phyloP scores from a whole-genome alignment of 1,140 invertebrate genomes.

The Temnothorax curvispinosus region DNA sequence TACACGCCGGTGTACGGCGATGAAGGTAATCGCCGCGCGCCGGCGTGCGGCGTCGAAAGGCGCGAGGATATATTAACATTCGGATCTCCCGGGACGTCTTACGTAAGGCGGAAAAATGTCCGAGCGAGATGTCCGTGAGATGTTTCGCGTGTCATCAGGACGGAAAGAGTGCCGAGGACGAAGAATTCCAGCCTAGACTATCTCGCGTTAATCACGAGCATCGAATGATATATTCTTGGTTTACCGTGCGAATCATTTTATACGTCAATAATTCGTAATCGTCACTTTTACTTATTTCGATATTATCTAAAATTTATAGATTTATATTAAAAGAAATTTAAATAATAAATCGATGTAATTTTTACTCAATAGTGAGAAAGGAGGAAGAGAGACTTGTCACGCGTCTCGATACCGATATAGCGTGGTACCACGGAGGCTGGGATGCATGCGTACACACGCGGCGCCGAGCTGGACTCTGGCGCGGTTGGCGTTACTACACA shows the following conservation, averaged over 20 bases:
- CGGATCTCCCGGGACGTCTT: conserved; percentile 59
- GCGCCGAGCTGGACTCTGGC: neutral
- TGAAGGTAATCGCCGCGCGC: conserved; percentile 23
- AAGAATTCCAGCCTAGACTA: conserved; percentile 64
- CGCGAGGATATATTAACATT: conserved; percentile 65
- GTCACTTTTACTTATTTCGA: neutral
- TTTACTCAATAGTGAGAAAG: neutral
- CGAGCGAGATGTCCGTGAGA: conserved; percentile 32
- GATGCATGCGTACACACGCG: conserved; percentile 20
- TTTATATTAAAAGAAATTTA: neutral
- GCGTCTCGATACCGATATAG: neutral
- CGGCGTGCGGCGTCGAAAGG: conserved; percentile 16
- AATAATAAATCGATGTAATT: neutral
- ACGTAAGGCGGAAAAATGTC: conserved; percentile 61
- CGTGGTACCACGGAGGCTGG: neutral
- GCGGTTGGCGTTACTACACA: neutral
- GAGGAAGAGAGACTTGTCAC: neutral
- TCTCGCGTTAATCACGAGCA: conserved; percentile 53
- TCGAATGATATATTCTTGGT: conserved; percentile 45
- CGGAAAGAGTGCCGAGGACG: conserved; percentile 11
- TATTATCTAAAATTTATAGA: neutral
- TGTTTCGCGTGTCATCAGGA: conserved; percentile 44
- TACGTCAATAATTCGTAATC: neutral
- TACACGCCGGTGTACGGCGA: conserved; percentile 27
- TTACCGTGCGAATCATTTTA: conserved; percentile 6